A percentile compares a stretch with the other conserved stretches of the same genome.
phyloP scores from a whole-genome alignment of 2,888 invertebrate genomes.

The Chouioia cunea region DNA sequence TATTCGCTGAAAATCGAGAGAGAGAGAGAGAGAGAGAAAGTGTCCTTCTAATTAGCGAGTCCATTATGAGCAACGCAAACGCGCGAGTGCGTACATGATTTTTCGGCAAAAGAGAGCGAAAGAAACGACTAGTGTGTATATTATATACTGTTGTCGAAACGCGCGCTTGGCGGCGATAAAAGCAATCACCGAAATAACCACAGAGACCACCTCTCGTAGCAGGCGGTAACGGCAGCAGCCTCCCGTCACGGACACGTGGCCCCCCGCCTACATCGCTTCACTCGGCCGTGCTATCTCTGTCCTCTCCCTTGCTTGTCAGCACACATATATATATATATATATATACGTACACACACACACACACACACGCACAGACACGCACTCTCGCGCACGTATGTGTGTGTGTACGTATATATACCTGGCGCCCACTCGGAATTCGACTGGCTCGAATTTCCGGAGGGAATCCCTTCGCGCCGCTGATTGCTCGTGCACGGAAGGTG shows the following conservation, averaged over 20 bases:
- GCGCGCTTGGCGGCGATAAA: conserved; percentile 58
- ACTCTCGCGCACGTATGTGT: conserved; percentile 16
- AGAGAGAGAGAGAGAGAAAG: conserved; percentile 37
- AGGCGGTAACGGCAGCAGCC: conserved; percentile 59
- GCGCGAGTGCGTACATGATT: conserved; percentile 12
- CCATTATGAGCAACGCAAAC: conserved; percentile 19
- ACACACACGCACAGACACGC: conserved; percentile 20
- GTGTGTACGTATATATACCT: conserved; percentile 14
- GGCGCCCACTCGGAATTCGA: conserved; percentile 38
- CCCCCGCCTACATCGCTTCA: conserved; percentile 34
- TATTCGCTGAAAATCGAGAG: neutral
- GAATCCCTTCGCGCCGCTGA: conserved; percentile 23
- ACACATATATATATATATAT: neutral
- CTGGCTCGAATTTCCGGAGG: conserved; percentile 44
- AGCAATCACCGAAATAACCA: conserved; percentile 68
- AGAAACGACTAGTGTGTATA: conserved; percentile 44
- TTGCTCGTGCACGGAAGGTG: conserved; percentile 7
- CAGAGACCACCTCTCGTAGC: conserved; percentile 63
- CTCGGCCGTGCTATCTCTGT: conserved; percentile 1
- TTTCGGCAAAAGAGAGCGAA: conserved; percentile 15
- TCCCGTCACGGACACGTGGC: conserved; percentile 62
- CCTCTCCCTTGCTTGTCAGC: conserved; percentile 3
- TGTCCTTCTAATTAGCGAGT: no score
- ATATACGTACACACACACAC: conserved; percentile 15
- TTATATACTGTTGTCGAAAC: conserved; percentile 60